Base-by-base conservation (phyloP, 2,888 invertebrate species). In the Orthosia incerta region DNA sequence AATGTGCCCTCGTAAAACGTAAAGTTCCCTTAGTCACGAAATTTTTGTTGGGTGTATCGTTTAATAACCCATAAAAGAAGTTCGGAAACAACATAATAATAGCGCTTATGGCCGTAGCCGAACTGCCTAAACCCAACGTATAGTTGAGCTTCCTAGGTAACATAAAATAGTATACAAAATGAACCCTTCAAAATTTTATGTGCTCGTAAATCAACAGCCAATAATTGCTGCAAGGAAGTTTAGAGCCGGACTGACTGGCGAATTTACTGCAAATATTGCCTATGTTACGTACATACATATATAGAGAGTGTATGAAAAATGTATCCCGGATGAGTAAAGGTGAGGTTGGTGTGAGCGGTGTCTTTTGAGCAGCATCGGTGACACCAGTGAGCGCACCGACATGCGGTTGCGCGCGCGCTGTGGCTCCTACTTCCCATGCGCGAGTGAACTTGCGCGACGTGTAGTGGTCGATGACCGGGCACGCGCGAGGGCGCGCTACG, bases 401-500 rank as follows among this genome's bases (percentile, higher is more conserved):
- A 79, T 83, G 81, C 82, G 84, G 83, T 71, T 81, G 86, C 88
- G 79, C 81, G 71, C 84, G 85, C 87, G 82, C 86, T 71, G 16
- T 70, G 60, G 74, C 86, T 82, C 64, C 75, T 74, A 84, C 85
- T 87, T 89, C 88, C 87, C 89, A 91, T 91, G 91, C 88, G 89
- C 91, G 87, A 89, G 87, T 92, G 91, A 92, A 91, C 93, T 90
- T 88, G 89, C 86, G 83, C 88, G 87, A 88, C 87, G 90, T 87
- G 89, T 85, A 84, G 86, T 92, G 91, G 93, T 93, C 93, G 92
- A 91, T 93, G 94, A 95, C 95, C 95, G 93, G 90, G 90, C 93
- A 92, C 92, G 93, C 91, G 93, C 91, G 91, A 89, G 90, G 89
- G 76, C 82, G 65, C 81, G 65, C 76, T 79, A 48, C 79, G 69